Conservation (phyloP, 2,797 vertebrate genomes). For the Eulemur albifrons region DNA sequence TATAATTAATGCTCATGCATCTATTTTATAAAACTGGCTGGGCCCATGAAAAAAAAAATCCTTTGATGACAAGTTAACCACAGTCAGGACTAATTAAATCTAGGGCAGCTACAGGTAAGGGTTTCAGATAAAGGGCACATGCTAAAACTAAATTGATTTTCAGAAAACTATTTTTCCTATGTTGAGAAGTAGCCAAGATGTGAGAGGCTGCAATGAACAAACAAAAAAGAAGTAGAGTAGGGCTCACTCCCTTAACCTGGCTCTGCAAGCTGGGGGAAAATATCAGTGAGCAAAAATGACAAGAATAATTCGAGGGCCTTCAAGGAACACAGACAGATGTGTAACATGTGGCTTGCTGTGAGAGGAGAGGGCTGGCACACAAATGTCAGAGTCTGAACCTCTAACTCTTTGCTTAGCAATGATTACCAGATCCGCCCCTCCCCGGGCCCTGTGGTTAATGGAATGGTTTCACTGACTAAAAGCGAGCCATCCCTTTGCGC, state of each 20-base stretch:
- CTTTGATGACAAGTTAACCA: slow-evolving; percentile 11
- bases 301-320: neutral
- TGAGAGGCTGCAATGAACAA: neutral
- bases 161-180: neutral
- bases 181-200: neutral
- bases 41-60: neutral
- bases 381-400: neutral
- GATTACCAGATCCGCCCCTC: neutral
- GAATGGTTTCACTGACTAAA: neutral
- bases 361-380: neutral
- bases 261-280: neutral
- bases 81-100: neutral
- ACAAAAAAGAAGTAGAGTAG: neutral
- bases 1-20: neutral
- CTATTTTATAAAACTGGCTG: neutral
- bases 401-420: neutral
- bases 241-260: neutral
- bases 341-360: neutral
- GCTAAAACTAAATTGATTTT: neutral
- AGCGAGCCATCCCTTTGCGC: neutral
- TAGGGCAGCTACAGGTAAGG: neutral
- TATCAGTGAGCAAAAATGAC: neutral
- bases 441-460: neutral
- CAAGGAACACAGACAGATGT: neutral
- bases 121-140: neutral